Conservation (phyloP, 2,888 invertebrate genomes). For the Agriotes lineatus region DNA sequence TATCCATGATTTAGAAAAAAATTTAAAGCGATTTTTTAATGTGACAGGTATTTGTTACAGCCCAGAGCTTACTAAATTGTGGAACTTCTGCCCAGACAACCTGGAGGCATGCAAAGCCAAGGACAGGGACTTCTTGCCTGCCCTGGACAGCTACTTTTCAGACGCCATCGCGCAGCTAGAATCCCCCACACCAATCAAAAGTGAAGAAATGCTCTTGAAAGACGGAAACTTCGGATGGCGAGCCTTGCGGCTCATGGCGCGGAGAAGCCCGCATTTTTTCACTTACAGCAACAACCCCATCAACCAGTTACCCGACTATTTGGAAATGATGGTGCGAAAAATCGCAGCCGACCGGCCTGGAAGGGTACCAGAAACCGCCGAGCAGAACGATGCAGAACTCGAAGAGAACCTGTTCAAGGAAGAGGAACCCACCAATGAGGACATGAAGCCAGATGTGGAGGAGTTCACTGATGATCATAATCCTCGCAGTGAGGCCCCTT, state of each 20-base stretch:
- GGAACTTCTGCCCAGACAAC: conserved; percentile 95
- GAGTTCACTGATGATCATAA: conserved; percentile 68
- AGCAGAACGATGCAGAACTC: conserved; percentile 66
- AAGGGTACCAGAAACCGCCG: conserved; percentile 42
- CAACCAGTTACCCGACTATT: conserved; percentile 86
- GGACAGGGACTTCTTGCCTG: conserved; percentile 90
- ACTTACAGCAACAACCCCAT: conserved; percentile 89
- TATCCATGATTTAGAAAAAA: no score
- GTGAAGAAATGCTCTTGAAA: conserved; percentile 70
- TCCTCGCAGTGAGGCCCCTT: conserved; percentile 66
- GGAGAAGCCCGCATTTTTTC: conserved; percentile 92
- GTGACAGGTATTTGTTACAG: conserved; percentile 68
- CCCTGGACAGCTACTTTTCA: conserved; percentile 76
- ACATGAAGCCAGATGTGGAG: conserved; percentile 67
- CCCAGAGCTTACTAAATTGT: conserved; percentile 88
- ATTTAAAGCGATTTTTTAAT: no score
- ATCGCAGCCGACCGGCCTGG: conserved; percentile 72
- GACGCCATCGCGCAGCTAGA: conserved; percentile 81
- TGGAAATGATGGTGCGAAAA: conserved; percentile 88
- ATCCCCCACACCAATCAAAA: conserved; percentile 69
- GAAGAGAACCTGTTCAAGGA: conserved; percentile 69
- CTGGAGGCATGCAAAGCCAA: conserved; percentile 91
- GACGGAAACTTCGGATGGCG: conserved; percentile 95
- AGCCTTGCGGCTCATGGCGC: conserved; percentile 87
- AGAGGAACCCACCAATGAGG: conserved; percentile 64